Evolutionary conservation across 1,140 invertebrate species (phyloP), one percentile per base, ranked within the genome.

Genomic region (Stegodyphus dumicola): DNA sequence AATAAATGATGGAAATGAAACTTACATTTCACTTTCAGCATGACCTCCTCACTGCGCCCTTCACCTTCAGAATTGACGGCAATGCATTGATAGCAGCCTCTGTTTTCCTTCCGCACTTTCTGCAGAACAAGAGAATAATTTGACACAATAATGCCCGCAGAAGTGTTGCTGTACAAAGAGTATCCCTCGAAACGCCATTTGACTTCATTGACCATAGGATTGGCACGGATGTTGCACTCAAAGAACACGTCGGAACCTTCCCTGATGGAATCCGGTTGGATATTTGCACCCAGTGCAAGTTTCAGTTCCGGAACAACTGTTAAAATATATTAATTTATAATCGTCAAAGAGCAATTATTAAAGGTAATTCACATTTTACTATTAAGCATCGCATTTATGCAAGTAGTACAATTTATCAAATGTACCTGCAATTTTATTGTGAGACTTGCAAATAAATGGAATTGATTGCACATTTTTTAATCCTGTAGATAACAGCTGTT

Each of bases 31-130:
- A 98, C 95, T 90, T 97, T 95, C 71, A 98, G 92, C 84, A 94
- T 92, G 89, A 97, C 96, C 2, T 94, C 92, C 65, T 93, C 93
- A 90, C 96, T 97, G 86, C 95, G 94, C 6, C 96, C 95, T 88
- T 96, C 95, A 2, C 96, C 96, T 90, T 97, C 96, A 0, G 94
- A 93, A 90, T 97, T 98, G 90, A 94, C 95, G 0, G 95, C 96
- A 3, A 96, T 94, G 89, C 96, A 98, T 1, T 95, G 95, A 91
- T 97, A 97, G 6, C 75, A 66, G 6, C 90, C 90, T 11, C 88
- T 80, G 65, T 89, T 88, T 17, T 88, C 87, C 18, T 89, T 77
- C 6, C 77, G 73, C 7, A 90, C 89, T 49, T 88, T 87, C 86
- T 90, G 90, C 33, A 90, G 87, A 10, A 90, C 90, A 15, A 90